phyloP scores from a whole-genome alignment of 1,140 invertebrate genomes.

The Zaprionus nigranus region DNA sequence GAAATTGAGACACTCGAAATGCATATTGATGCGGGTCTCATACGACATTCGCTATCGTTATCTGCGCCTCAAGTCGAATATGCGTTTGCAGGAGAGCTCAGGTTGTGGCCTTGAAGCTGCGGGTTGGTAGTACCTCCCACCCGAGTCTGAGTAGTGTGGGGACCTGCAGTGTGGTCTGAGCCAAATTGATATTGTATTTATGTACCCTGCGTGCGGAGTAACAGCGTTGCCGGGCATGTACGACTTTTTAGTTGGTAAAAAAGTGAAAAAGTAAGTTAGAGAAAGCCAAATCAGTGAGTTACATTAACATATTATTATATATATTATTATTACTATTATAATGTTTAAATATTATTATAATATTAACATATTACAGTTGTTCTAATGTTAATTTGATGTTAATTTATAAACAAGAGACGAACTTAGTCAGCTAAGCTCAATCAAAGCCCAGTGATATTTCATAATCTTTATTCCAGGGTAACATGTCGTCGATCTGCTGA shows the following conservation, averaged over 20 bases:
- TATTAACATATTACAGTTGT: no score
- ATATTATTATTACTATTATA: no score
- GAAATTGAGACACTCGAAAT: conserved; percentile 38
- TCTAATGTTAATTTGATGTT: no score
- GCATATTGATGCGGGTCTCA: conserved; percentile 46
- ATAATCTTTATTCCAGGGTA: background rate
- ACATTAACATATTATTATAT: no score
- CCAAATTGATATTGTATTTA: conserved; percentile 28
- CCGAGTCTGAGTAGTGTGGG: background rate
- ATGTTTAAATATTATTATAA: no score
- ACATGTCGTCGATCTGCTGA: conserved; percentile 4
- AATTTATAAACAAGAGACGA: no score
- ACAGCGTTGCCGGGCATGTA: background rate
- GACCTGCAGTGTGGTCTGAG: background rate
- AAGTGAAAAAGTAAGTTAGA: background rate
- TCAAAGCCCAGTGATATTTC: background rate
- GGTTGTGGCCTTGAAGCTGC: conserved; percentile 21
- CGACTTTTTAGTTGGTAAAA: background rate
- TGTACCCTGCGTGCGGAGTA: conserved; percentile 10
- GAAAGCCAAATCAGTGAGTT: background rate
- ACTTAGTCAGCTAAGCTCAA: no score
- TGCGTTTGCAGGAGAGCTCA: conserved; percentile 10
- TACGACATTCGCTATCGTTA: background rate
- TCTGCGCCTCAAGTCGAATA: conserved; percentile 18
- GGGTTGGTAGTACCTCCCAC: background rate